A percentile compares a stretch with the other conserved stretches of the same genome.
Conservation (phyloP, 2,797 vertebrate species). For the Microctenopoma stevenorrisi region DNA sequence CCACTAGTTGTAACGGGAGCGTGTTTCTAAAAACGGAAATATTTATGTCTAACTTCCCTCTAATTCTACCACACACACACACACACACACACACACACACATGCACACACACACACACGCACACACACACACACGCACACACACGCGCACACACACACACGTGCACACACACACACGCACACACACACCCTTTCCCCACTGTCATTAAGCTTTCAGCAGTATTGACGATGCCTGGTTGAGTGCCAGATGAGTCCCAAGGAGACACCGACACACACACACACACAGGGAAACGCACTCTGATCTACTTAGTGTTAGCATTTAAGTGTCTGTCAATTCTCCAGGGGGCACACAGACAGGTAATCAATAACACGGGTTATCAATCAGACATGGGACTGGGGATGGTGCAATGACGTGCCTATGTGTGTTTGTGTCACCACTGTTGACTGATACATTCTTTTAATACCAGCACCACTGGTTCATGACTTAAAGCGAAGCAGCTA, state of each 20-base stretch:
- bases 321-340: conserved; percentile 34
- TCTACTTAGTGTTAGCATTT: conserved; percentile 20
- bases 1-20: background rate
- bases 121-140: background rate
- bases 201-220: conserved; percentile 65
- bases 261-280: conserved; percentile 24
- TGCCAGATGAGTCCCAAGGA: conserved; percentile 58
- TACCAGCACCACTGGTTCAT: background rate
- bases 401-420: background rate
- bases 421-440: conserved; percentile 2
- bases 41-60: background rate
- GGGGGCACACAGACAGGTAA: conserved; percentile 42
- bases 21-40: background rate
- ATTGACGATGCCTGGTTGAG: conserved; percentile 63
- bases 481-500: too few relatives aligned
- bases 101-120: background rate
- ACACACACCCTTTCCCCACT: conserved; percentile 5
- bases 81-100: background rate
- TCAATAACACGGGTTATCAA: conserved; percentile 71
- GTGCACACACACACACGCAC: background rate
- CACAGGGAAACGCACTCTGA: conserved; percentile 13
- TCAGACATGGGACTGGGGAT: conserved; percentile 14
- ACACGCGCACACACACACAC: too few relatives aligned
- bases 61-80: background rate
- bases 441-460: conserved; percentile 3